Conservation (phyloP, 2,113 vertebrate species). For the Scopus umbretta region DNA sequence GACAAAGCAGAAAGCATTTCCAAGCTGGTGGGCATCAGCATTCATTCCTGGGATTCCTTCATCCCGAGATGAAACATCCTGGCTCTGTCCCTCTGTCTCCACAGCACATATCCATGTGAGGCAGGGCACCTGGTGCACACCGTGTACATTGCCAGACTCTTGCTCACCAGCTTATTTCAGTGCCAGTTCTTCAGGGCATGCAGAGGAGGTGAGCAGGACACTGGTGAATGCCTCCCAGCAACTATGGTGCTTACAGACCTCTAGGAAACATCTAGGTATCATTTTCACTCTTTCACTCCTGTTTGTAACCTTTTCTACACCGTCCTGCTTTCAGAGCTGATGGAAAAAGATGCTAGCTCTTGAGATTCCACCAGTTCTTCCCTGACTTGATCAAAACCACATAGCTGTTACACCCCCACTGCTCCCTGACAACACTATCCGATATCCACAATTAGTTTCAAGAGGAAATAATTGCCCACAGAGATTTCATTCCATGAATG, state of each 20-base stretch:
- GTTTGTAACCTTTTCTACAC: not conserved
- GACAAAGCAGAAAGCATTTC: not conserved
- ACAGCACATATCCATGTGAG: not conserved
- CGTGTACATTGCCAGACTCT: not conserved
- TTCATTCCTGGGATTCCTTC: not conserved
- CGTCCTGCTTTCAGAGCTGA: not conserved
- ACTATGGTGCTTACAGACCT: not conserved
- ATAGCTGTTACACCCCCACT: not conserved
- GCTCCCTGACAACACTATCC: not conserved
- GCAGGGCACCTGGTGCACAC: not conserved
- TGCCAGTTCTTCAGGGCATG: not conserved
- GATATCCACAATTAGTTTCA: not conserved
- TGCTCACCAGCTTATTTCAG: not conserved
- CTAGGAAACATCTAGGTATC: not conserved
- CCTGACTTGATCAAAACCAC: not conserved
- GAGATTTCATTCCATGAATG: not conserved
- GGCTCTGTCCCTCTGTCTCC: not conserved
- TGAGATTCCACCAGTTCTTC: not conserved
- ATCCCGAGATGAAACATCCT: not conserved
- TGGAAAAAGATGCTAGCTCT: not conserved
- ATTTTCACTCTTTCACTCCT: not conserved
- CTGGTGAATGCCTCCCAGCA: not conserved
- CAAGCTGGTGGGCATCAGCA: not conserved
- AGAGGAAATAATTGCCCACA: not conserved
- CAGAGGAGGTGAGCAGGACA: not conserved